Base-by-base conservation (phyloP, 2,888 invertebrate genomes). In the Mimachlamys varia region DNA sequence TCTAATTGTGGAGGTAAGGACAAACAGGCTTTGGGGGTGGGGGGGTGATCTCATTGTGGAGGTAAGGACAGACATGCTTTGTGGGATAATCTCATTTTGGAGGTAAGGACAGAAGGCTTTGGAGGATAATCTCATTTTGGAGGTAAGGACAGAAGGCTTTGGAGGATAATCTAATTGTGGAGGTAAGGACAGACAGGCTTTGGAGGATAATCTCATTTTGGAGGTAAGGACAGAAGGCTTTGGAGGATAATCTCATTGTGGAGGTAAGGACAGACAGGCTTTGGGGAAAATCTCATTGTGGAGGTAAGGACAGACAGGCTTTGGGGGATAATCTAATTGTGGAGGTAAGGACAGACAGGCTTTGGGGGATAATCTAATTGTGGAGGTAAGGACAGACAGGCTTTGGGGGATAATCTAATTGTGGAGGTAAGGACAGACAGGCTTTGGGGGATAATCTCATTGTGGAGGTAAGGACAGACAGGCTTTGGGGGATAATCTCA, bases 331-430 rank as follows among this genome's bases (percentile, higher is more conserved):
- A 94, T 76, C 87, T n/a, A n/a, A n/a, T n/a, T n/a, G n/a, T n/a
- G n/a, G n/a, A n/a, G n/a, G n/a, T n/a, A 27, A n/a, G 19, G 89
- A 87, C n/a, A 44, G 33, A 17, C 38, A 49, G 38, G 19, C 94
- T n/a, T 76, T 55, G 27, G 17, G n/a, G 27, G 92, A 94, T 17
- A 92, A 94, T 76, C 87, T n/a, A n/a, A n/a, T n/a, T n/a, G n/a
- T n/a, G n/a, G n/a, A n/a, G n/a, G n/a, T n/a, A 27, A n/a, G 19
- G 89, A 87, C n/a, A 44, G 33, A 17, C 38, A 49, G 38, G 19
- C 94, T n/a, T 76, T 55, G 27, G 17, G n/a, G 27, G 92, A 94
- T 17, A 92, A 94, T 76, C 87, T n/a, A n/a, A n/a, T n/a, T n/a
- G n/a, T n/a, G n/a, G n/a, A n/a, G n/a, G n/a, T n/a, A 27, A n/a